Percentiles rank a stretch among this genome's conserved stretches.
These are phyloP conservation scores for Arizona elegans DNA, from an alignment of 2,113 vertebrate species.

Conservation along the genomic window DNA sequence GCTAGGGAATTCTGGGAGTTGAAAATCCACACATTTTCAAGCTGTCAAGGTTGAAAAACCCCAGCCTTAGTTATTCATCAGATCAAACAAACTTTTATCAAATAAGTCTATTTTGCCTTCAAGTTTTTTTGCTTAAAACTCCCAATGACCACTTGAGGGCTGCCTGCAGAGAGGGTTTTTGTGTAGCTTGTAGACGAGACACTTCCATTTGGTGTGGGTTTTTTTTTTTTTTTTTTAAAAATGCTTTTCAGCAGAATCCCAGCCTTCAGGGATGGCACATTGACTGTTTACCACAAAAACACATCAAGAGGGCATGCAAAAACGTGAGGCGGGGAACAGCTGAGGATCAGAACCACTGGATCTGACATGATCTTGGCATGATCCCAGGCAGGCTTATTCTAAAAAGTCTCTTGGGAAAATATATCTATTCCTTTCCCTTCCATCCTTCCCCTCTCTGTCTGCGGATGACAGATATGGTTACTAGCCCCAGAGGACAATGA, in stretches of 20 bases:
- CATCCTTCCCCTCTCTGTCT: slow-evolving; percentile 5
- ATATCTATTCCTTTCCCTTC: slow-evolving; percentile 28
- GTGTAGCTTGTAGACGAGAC: neutral
- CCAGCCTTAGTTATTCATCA: neutral
- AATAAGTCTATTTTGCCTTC: neutral
- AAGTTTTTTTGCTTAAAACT: neutral
- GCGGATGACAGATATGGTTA: slow-evolving; percentile 20
- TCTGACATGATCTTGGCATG: neutral
- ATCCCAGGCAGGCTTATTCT: neutral
- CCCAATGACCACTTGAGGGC: neutral
- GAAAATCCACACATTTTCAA: neutral
- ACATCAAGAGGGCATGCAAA: neutral
- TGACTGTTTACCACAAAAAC: neutral
- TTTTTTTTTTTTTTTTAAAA: neutral
- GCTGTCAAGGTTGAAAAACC: too few relatives aligned
- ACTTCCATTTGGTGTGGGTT: neutral
- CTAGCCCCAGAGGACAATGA: slow-evolving; percentile 10
- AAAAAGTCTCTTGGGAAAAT: neutral
- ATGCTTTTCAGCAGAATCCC: neutral
- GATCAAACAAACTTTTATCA: neutral
- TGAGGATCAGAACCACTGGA: neutral
- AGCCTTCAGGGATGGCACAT: neutral
- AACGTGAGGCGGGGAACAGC: neutral
- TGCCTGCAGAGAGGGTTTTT: neutral
- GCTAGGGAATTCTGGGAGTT: neutral